These are phyloP conservation scores for Megaleporinus macrocephalus DNA, from an alignment of 2,113 vertebrate genomes.

Conservation along the genomic window DNA sequence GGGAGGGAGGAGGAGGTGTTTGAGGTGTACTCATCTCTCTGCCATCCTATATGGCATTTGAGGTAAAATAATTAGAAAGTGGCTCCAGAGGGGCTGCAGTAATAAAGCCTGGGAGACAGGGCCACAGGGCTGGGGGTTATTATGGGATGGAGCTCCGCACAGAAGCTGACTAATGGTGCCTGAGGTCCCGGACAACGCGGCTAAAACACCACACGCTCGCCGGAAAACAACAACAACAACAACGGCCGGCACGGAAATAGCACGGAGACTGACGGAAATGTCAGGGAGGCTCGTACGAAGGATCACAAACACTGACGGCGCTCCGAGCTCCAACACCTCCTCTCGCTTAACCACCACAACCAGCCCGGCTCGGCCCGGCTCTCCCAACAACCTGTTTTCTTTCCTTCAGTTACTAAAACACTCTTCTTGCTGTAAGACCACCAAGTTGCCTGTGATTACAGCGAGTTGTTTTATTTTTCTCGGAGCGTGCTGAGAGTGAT, in stretches of 20 bases:
- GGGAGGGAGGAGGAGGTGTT: conserved; percentile 5
- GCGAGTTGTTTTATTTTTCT: no score
- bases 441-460: no score
- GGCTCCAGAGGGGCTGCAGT: conserved; percentile 41
- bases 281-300: conserved; percentile 40
- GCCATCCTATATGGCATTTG: conserved; percentile 53
- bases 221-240: conserved; percentile 32
- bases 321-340: conserved; percentile 9
- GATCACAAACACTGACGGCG: background rate
- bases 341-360: background rate
- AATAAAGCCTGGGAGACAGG: conserved; percentile 49
- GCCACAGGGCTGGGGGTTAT: conserved; percentile 29
- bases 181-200: conserved; percentile 41
- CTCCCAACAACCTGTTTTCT: background rate
- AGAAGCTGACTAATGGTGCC: conserved; percentile 54
- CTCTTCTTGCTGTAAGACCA: no score
- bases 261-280: conserved; percentile 47
- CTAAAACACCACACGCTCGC: conserved; percentile 21
- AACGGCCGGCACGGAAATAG: conserved; percentile 41
- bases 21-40: conserved; percentile 45
- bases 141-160: conserved; percentile 52
- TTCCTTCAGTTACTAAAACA: background rate
- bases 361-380: background rate
- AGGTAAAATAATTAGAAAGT: conserved; percentile 57
- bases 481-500: no score